Evolutionary conservation across 2,888 invertebrate genomes (phyloP).

Genomic region (Creontiades dilutus): DNA sequence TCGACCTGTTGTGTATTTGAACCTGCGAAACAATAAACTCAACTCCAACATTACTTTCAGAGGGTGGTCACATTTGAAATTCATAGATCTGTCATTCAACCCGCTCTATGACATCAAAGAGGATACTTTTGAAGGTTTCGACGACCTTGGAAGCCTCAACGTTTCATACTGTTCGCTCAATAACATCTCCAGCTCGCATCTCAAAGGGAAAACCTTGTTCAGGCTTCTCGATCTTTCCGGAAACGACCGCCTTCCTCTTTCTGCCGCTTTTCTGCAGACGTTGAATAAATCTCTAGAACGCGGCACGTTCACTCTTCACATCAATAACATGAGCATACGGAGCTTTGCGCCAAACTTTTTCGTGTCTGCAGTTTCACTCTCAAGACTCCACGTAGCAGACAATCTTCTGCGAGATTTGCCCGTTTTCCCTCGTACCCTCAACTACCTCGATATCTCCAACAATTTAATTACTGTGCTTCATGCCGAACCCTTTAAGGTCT

Average conservation of each 20-base stretch:
- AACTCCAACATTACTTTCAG: conserved; percentile 57
- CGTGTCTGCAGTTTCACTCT: conserved; percentile 51
- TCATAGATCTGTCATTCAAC: conserved; percentile 72
- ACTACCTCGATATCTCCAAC: conserved; percentile 68
- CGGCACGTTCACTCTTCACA: conserved; percentile 55
- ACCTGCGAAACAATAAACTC: conserved; percentile 63
- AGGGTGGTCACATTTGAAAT: conserved; percentile 66
- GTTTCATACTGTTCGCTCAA: conserved; percentile 55
- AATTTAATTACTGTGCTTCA: conserved; percentile 64
- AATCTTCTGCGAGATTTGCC: conserved; percentile 70
- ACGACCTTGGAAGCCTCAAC: conserved; percentile 49
- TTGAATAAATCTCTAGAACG: conserved; percentile 58
- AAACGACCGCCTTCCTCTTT: conserved; percentile 59
- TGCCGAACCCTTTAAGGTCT: conserved; percentile 54
- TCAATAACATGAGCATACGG: conserved; percentile 37
- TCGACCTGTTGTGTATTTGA: conserved; percentile 53
- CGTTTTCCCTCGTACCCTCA: conserved; percentile 62
- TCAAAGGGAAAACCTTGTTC: conserved; percentile 57
- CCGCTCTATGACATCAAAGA: conserved; percentile 39
- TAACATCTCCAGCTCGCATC: conserved; percentile 68
- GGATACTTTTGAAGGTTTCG: conserved; percentile 48
- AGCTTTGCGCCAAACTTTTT: conserved; percentile 67
- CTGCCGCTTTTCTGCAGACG: neutral
- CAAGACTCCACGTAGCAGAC: conserved; percentile 66
- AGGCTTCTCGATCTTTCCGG: conserved; percentile 73